These are phyloP conservation scores for Botia almorhae DNA, from an alignment of 2,797 vertebrate species.

Conservation along the genomic window DNA sequence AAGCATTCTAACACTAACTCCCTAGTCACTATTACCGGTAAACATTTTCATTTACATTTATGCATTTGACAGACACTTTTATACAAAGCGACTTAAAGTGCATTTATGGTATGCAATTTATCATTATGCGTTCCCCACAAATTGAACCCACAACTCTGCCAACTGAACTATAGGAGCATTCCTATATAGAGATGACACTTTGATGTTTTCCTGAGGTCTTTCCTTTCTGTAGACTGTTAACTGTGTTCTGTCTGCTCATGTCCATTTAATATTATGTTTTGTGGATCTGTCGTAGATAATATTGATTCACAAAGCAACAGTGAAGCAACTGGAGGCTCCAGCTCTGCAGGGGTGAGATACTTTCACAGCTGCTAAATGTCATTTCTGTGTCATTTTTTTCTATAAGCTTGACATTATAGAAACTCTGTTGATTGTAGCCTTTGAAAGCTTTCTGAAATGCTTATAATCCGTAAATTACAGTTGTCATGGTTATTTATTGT, in stretches of 20 bases:
- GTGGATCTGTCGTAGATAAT: conserved; percentile 66
- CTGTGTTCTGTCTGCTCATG: not conserved
- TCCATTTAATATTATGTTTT: conserved; percentile 34
- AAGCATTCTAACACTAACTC: too few species aligned
- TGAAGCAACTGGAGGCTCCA: conserved; percentile 61
- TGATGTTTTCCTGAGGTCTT: too few species aligned
- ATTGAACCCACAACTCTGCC: too few species aligned
- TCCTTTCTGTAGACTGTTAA: too few species aligned
- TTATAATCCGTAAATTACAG: conserved; percentile 44
- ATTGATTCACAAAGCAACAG: conserved; percentile 61
- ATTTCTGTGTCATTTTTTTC: conserved; percentile 7
- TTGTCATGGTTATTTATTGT: conserved; percentile 4
- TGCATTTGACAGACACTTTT: too few species aligned
- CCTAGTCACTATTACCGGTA: too few species aligned
- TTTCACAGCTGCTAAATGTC: conserved; percentile 26
- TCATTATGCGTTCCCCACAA: too few species aligned
- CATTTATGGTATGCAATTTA: too few species aligned
- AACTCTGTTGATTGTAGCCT: conserved; percentile 8
- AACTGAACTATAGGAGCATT: too few species aligned
- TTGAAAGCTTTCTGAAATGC: conserved; percentile 10
- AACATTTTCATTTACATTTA: too few species aligned
- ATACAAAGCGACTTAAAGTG: too few species aligned
- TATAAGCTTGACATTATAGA: conserved; percentile 21
- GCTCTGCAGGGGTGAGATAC: conserved; percentile 41
- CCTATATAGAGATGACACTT: too few species aligned